Percentiles rank a stretch among this genome's conserved stretches.
Evolutionary conservation across 2,113 vertebrate species (phyloP).

Genomic region (Gambusia affinis): DNA sequence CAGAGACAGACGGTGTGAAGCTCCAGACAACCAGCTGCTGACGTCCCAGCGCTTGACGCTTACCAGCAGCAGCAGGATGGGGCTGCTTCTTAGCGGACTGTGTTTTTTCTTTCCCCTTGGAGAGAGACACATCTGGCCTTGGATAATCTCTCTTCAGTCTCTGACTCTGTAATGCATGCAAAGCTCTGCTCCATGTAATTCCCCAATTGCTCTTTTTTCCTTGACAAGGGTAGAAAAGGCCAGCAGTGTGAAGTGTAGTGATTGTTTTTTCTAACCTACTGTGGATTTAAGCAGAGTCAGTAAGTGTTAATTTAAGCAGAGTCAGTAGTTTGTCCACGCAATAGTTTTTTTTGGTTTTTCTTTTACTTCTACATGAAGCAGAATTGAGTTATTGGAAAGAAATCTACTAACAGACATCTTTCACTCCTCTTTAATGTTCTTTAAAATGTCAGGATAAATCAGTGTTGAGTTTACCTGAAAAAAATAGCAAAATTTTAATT

Average conservation of each 20-base stretch:
- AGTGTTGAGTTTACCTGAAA: too few species aligned
- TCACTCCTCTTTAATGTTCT: too few species aligned
- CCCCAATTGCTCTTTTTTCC: conserved; percentile 58
- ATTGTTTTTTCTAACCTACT: conserved; percentile 13
- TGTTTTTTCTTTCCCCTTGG: conserved; percentile 47
- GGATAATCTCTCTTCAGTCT: conserved; percentile 74
- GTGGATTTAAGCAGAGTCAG: background rate
- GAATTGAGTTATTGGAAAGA: background rate
- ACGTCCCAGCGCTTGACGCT: conserved; percentile 62
- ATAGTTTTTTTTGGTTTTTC: background rate
- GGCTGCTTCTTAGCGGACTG: conserved; percentile 62
- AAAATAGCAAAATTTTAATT: too few species aligned
- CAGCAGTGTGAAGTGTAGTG: conserved; percentile 19
- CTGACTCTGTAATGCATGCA: conserved; percentile 67
- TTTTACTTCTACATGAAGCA: background rate
- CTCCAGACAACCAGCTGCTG: conserved; percentile 53
- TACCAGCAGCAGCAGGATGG: conserved; percentile 48
- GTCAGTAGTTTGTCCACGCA: conserved; percentile 1
- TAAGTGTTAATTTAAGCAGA: background rate
- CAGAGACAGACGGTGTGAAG: conserved; percentile 61
- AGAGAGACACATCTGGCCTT: conserved; percentile 77
- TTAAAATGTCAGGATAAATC: too few species aligned
- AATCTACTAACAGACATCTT: too few species aligned
- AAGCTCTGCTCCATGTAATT: conserved; percentile 72
- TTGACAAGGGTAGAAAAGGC: conserved; percentile 34